Conservation (phyloP, 1,140 invertebrate species). For the Carposina sasakii region DNA sequence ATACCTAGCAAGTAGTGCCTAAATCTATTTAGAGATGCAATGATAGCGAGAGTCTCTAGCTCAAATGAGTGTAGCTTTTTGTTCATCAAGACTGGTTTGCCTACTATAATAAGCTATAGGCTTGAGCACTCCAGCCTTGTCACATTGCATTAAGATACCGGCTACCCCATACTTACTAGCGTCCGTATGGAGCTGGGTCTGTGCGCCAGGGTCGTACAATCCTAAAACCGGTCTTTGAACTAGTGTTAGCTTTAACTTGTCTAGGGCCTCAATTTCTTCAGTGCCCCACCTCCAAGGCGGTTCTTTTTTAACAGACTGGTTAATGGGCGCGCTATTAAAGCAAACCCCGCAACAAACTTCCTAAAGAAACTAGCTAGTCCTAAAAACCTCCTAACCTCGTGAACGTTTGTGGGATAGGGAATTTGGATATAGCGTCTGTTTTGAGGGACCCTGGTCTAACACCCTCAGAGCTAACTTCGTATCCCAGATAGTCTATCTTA, state of each 20-base stretch:
- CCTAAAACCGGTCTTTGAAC: not conserved
- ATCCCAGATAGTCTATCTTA: constrained; percentile 29
- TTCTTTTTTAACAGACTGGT: constrained; percentile 24
- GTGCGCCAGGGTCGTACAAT: not conserved
- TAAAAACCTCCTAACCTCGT: constrained; percentile 33
- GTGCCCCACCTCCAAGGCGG: constrained; percentile 16
- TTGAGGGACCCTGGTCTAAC: constrained; percentile 25
- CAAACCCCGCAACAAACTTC: constrained; percentile 30
- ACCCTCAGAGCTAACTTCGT: constrained; percentile 17
- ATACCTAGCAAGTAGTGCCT: constrained; percentile 27
- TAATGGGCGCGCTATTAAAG: constrained; percentile 23
- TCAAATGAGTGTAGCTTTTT: constrained; percentile 5
- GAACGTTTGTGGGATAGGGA: constrained; percentile 17
- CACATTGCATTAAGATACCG: not conserved
- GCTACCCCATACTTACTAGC: not conserved
- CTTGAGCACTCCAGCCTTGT: not conserved
- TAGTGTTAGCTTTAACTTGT: not conserved
- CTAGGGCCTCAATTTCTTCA: not conserved
- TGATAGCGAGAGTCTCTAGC: constrained; percentile 26
- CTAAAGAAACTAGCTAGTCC: constrained; percentile 34
- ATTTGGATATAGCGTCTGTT: constrained; percentile 12
- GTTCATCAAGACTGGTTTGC: constrained; percentile 1
- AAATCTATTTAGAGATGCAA: constrained; percentile 29
- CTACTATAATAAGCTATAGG: constrained; percentile 2
- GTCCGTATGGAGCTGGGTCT: constrained; percentile 4